phyloP scores from a whole-genome alignment of 2,888 invertebrate genomes.

The Panopea generosa region DNA sequence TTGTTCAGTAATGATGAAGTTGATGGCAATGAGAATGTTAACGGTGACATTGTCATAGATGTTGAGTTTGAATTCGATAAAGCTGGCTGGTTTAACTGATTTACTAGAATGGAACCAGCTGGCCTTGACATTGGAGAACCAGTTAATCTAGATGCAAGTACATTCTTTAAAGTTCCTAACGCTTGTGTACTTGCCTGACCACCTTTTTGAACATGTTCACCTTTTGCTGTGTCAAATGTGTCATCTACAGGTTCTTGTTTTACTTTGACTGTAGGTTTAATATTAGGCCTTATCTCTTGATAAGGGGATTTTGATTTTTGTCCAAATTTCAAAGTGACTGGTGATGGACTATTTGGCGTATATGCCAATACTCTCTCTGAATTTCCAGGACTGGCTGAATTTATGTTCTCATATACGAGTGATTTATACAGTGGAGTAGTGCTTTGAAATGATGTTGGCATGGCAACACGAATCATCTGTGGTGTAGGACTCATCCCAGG shows the following conservation, averaged over 20 bases:
- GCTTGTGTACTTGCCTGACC: slow-evolving; percentile 37
- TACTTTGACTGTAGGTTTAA: slow-evolving; percentile 15
- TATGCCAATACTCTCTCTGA: too few relatives aligned
- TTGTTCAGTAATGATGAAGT: too few relatives aligned
- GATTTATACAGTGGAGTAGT: too few relatives aligned
- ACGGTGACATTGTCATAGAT: background rate
- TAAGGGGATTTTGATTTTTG: slow-evolving; percentile 6
- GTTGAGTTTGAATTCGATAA: background rate
- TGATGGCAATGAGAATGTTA: slow-evolving; percentile 10
- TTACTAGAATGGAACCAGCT: background rate
- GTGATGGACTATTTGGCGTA: too few relatives aligned
- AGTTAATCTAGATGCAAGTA: slow-evolving; percentile 35
- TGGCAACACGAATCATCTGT: too few relatives aligned
- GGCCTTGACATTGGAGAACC: slow-evolving; percentile 1
- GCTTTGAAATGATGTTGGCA: too few relatives aligned
- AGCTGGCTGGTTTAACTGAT: background rate
- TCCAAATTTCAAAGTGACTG: background rate
- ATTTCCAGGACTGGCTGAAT: too few relatives aligned
- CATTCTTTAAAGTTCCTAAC: slow-evolving; percentile 37
- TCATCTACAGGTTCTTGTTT: slow-evolving; percentile 59
- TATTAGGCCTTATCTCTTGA: slow-evolving; percentile 6
- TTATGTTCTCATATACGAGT: too few relatives aligned
- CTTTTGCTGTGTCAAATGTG: slow-evolving; percentile 27
- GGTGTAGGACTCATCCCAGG: too few relatives aligned
- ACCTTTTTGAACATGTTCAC: background rate